These are phyloP conservation scores for Alauda arvensis DNA, from an alignment of 2,797 vertebrate genomes.

Conservation along the genomic window DNA sequence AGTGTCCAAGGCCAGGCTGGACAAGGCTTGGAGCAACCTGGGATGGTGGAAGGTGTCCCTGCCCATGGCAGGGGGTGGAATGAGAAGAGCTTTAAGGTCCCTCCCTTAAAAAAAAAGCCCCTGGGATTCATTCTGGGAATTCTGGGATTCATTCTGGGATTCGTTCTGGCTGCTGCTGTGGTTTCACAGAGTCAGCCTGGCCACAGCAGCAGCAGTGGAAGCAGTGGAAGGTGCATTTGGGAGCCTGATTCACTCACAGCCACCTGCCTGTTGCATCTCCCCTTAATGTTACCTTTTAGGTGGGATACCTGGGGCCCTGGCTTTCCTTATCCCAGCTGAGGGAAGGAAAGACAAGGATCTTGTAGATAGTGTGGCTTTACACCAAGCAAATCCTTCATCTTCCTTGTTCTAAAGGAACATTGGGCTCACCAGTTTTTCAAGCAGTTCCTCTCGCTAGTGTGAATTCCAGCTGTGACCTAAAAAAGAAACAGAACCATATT, in stretches of 20 bases:
- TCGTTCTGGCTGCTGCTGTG: not conserved
- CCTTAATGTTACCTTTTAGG: not conserved
- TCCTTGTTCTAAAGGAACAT: not conserved
- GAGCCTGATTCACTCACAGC: not conserved
- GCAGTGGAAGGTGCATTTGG: not conserved
- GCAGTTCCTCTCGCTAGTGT: not conserved
- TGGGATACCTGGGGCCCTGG: not conserved
- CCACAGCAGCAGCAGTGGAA: not conserved
- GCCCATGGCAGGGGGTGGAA: not conserved
- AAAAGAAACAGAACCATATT: not conserved
- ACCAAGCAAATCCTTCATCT: not conserved
- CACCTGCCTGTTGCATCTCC: not conserved
- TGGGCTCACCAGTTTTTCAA: not conserved
- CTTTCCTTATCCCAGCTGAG: not conserved
- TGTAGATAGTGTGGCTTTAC: not conserved
- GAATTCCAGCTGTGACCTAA: slow-evolving; percentile 3
- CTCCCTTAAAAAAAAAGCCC: not conserved
- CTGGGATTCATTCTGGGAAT: not conserved
- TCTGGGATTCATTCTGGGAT: not conserved
- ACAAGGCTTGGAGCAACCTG: not conserved
- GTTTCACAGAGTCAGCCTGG: not conserved
- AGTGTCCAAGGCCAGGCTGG: not conserved
- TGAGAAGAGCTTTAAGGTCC: accelerated
- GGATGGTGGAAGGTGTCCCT: not conserved
- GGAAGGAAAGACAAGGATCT: not conserved